A percentile compares a stretch with the other conserved stretches of the same genome.
Evolutionary conservation across 2,113 vertebrate species (phyloP).

Genomic region (Vidua chalybeata): DNA sequence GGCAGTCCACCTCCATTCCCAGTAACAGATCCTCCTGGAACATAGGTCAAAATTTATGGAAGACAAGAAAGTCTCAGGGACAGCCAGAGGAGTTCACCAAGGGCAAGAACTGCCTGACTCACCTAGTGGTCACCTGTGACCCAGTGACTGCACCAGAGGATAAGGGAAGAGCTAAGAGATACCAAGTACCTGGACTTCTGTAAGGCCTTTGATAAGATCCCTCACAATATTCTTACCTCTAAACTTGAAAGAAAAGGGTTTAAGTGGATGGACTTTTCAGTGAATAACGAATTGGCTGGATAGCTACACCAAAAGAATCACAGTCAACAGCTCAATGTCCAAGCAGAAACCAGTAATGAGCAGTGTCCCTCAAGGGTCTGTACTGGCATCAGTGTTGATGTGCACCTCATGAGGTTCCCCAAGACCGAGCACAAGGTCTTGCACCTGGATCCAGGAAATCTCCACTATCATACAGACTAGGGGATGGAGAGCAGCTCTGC

Average conservation of each 20-base stretch:
- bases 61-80: neutral
- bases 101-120: neutral
- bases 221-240: neutral
- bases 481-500: neutral
- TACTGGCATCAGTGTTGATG: neutral
- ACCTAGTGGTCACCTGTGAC: neutral
- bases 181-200: neutral
- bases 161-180: neutral
- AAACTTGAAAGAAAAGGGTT: neutral
- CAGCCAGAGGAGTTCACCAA: neutral
- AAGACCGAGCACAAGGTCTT: neutral
- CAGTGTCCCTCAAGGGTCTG: neutral
- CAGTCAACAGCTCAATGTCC: neutral
- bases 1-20: neutral
- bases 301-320: neutral
- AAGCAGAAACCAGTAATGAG: neutral
- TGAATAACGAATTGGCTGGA: neutral
- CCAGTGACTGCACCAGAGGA: neutral
- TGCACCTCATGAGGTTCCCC: neutral
- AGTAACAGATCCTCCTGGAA: neutral
- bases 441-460: neutral
- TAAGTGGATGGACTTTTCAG: neutral
- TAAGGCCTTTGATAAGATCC: neutral
- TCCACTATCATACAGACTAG: neutral
- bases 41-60: neutral